These are phyloP conservation scores for Diaprepes abbreviatus DNA, from an alignment of 2,888 invertebrate genomes.

Conservation along the genomic window DNA sequence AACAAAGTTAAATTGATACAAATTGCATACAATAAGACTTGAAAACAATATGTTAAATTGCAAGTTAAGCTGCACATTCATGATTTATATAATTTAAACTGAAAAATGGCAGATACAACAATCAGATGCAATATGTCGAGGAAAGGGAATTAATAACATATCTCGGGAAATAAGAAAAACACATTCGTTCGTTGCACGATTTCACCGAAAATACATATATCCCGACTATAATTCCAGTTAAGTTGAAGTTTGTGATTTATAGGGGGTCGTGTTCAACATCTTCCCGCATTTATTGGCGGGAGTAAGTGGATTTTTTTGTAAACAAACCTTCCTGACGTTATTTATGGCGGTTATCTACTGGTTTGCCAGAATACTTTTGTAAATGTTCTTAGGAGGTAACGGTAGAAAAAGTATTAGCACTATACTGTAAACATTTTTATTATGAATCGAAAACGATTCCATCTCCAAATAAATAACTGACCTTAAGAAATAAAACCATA, in stretches of 20 bases:
- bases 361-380: constrained; percentile 38
- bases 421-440: neutral
- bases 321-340: constrained; percentile 44
- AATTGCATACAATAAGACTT: neutral
- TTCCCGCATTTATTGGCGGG: constrained; percentile 48
- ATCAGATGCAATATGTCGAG: constrained; percentile 46
- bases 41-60: neutral
- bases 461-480: too few species aligned
- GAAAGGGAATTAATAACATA: constrained; percentile 42
- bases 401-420: neutral
- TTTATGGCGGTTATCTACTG: constrained; percentile 46
- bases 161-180: constrained; percentile 44
- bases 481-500: too few species aligned
- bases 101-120: constrained; percentile 35
- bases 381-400: constrained; percentile 26
- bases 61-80: too few species aligned
- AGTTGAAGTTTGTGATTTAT: constrained; percentile 49
- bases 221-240: constrained; percentile 43
- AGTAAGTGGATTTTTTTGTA: constrained; percentile 50
- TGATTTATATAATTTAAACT: constrained; percentile 22
- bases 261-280: constrained; percentile 47
- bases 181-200: constrained; percentile 42
- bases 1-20: neutral
- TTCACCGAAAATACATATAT: constrained; percentile 46
- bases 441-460: too few species aligned